Evolutionary conservation across 2,113 vertebrate species (phyloP).

Genomic region (Naja naja): DNA sequence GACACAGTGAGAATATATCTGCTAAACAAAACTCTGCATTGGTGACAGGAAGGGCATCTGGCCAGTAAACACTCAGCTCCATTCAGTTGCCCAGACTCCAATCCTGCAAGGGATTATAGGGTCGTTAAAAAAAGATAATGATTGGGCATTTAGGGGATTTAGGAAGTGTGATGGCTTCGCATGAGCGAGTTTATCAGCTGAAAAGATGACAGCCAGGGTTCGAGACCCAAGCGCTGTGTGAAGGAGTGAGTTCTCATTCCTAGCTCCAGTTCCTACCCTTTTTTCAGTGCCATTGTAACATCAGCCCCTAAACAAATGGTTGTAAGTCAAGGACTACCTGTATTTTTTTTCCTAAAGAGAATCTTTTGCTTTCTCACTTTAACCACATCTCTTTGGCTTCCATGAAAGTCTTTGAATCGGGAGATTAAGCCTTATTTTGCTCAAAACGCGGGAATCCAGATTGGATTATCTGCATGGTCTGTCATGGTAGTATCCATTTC

Average conservation of each 20-base stretch:
- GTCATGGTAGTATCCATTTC: constrained; percentile 80
- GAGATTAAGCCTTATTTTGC: constrained; percentile 27
- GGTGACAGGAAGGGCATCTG: too few species aligned
- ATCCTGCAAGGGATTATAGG: too few species aligned
- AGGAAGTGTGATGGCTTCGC: neutral
- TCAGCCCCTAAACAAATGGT: neutral
- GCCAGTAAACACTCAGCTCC: too few species aligned
- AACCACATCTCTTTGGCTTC: constrained; percentile 36
- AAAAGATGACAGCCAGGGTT: neutral
- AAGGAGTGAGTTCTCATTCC: neutral
- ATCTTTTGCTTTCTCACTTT: constrained; percentile 7
- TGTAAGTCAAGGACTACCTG: neutral
- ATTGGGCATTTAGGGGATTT: neutral
- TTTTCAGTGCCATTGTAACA: neutral
- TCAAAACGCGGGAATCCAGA: constrained; percentile 73
- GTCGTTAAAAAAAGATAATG: too few species aligned
- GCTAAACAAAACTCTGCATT: too few species aligned
- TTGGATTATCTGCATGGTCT: constrained; percentile 73
- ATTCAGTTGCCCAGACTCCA: too few species aligned
- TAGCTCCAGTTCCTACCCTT: neutral
- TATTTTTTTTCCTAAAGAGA: neutral
- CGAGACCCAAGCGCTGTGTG: neutral
- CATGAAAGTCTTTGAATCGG: constrained; percentile 31
- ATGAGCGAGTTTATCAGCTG: neutral
- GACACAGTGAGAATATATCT: too few species aligned